These are phyloP conservation scores for Orycteropus afer DNA, from an alignment of 2,113 vertebrate species.

Conservation along the genomic window DNA sequence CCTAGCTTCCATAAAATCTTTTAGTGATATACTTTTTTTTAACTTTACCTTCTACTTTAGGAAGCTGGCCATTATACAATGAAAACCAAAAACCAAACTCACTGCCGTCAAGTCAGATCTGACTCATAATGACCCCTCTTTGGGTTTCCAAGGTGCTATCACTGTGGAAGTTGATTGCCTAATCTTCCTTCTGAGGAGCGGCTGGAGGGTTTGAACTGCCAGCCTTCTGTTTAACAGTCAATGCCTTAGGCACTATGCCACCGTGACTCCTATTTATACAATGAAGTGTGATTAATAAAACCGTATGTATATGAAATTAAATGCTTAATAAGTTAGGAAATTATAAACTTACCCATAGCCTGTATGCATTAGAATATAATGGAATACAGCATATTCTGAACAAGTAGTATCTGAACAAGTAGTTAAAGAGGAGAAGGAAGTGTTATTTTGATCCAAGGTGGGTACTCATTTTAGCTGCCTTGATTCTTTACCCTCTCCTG, in stretches of 20 bases:
- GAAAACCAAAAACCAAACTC: no score
- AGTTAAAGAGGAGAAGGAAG: not conserved
- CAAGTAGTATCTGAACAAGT: not conserved
- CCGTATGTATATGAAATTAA: not conserved
- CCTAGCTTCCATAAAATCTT: conserved; percentile 17
- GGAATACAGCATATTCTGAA: not conserved
- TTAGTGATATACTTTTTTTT: not conserved
- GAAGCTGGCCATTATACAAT: conserved; percentile 16
- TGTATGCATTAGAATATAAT: not conserved
- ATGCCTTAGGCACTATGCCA: no score
- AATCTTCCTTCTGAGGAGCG: no score
- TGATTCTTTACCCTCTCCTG: not conserved
- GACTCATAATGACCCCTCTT: no score
- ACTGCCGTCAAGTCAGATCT: no score
- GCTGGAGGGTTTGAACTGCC: no score
- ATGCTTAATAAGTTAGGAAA: not conserved
- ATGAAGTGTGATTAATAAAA: conserved; percentile 26
- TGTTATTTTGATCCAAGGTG: not conserved
- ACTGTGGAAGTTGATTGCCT: no score
- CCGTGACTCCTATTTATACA: no score
- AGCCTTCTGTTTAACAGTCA: no score
- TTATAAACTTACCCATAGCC: not conserved
- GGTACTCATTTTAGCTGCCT: not conserved
- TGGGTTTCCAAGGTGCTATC: no score
- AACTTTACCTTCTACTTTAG: not conserved